phyloP scores from a whole-genome alignment of 2,113 vertebrate species.

The Trogon surrucura region DNA sequence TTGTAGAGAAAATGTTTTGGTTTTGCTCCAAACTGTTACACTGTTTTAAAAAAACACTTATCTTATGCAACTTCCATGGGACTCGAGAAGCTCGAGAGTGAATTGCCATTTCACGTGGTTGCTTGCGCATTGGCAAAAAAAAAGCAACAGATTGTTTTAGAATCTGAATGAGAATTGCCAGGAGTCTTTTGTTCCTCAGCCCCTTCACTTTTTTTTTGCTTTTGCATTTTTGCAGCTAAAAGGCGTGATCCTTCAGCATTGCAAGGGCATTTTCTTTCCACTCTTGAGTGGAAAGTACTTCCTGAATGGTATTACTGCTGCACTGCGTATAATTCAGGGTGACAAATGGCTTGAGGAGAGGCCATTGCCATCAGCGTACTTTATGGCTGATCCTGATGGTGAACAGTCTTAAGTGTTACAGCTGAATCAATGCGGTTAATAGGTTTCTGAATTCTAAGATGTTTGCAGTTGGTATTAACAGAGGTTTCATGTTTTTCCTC shows the following conservation, averaged over 20 bases:
- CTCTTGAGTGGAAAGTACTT: background rate
- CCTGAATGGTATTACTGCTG: background rate
- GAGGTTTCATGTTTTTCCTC: background rate
- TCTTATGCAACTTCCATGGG: background rate
- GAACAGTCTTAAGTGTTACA: background rate
- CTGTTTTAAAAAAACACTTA: background rate
- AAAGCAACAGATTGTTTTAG: background rate
- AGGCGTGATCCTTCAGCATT: background rate
- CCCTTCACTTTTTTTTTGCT: background rate
- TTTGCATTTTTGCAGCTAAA: background rate
- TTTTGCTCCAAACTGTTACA: background rate
- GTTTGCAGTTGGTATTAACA: background rate
- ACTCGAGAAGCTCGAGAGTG: background rate
- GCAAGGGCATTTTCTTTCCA: background rate
- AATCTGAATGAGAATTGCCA: background rate
- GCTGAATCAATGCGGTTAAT: background rate
- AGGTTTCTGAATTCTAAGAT: background rate
- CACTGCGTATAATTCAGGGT: background rate
- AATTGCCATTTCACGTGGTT: background rate
- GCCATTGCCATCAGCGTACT: background rate
- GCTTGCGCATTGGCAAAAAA: background rate
- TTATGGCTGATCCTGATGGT: background rate
- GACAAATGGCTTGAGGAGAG: background rate
- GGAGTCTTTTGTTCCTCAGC: background rate
- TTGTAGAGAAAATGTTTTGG: background rate